Conservation (phyloP, 2,113 vertebrate species). For the Psilopsiagon aurifrons region DNA sequence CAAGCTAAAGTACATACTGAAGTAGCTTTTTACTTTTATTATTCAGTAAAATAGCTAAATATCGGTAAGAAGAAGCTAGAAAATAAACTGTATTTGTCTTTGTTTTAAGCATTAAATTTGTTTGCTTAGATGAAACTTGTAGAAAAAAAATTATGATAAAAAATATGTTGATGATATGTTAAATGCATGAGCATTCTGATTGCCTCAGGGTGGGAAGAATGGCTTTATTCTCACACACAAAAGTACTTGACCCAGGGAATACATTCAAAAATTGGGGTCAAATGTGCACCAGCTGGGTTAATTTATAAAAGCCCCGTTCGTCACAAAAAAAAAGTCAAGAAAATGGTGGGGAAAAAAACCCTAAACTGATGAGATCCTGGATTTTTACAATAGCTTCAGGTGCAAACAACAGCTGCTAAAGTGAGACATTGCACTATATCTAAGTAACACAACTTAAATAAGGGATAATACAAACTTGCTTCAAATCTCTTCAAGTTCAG, state of each 20-base stretch:
- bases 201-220: slow-evolving; percentile 32
- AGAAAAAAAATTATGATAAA: slow-evolving; percentile 7
- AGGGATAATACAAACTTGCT: slow-evolving; percentile 14
- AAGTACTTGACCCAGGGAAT: slow-evolving; percentile 50
- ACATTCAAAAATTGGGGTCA: slow-evolving; percentile 64
- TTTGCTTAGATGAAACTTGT: slow-evolving; percentile 5
- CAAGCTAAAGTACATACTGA: not conserved
- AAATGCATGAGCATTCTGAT: not conserved
- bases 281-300: slow-evolving; percentile 57
- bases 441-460: not conserved
- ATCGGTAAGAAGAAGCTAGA: not conserved
- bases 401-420: slow-evolving; percentile 53
- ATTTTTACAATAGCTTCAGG: slow-evolving; percentile 51
- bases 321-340: not conserved
- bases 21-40: not conserved
- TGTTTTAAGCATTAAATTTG: not conserved
- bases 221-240: slow-evolving; percentile 13
- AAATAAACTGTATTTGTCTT: not conserved
- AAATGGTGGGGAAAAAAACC: not conserved
- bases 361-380: not conserved
- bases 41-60: not conserved
- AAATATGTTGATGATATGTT: not conserved
- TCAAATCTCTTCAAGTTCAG: slow-evolving; percentile 4
- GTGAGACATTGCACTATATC: not conserved
- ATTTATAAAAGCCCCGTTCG: slow-evolving; percentile 56